phyloP scores from a whole-genome alignment of 2,797 vertebrate genomes.

The Poeciliopsis presidionis region DNA sequence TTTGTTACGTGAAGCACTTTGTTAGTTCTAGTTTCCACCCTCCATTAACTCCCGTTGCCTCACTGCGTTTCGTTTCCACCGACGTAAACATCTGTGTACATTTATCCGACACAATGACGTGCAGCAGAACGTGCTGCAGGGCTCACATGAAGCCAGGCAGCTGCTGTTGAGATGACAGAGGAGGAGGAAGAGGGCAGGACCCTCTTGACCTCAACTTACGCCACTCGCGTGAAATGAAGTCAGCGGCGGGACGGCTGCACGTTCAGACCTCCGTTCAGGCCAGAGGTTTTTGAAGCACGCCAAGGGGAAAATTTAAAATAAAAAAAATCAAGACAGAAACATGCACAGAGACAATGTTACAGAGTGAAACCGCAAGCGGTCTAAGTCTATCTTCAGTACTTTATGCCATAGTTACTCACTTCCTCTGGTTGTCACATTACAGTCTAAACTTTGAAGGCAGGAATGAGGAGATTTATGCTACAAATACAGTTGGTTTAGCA shows the following conservation, averaged over 20 bases:
- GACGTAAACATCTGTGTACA: conserved; percentile 61
- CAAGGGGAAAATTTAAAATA: not conserved
- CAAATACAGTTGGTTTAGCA: not conserved
- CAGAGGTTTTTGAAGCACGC: conserved; percentile 29
- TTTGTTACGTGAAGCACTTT: too few relatives aligned
- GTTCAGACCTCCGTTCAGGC: conserved; percentile 35
- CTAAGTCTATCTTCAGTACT: not conserved
- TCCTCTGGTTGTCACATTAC: conserved; percentile 30
- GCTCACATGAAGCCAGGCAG: conserved; percentile 35
- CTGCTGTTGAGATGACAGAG: conserved; percentile 49
- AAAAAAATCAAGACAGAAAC: conserved; percentile 7
- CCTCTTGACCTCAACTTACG: conserved; percentile 55
- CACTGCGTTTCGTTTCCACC: conserved; percentile 55
- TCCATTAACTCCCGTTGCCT: not conserved
- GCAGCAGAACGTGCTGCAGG: not conserved
- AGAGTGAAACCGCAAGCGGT: conserved; percentile 43
- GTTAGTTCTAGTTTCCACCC: not conserved
- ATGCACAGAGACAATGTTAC: conserved; percentile 16
- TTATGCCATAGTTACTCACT: not conserved
- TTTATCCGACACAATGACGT: conserved; percentile 49
- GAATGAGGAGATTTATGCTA: not conserved
- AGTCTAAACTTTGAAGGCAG: conserved; percentile 41
- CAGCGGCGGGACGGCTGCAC: not conserved
- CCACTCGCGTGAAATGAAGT: conserved; percentile 16
- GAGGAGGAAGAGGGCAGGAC: conserved; percentile 47